These are phyloP conservation scores for Bilobella aurantiaca DNA, from an alignment of 1,140 invertebrate species.

Conservation along the genomic window DNA sequence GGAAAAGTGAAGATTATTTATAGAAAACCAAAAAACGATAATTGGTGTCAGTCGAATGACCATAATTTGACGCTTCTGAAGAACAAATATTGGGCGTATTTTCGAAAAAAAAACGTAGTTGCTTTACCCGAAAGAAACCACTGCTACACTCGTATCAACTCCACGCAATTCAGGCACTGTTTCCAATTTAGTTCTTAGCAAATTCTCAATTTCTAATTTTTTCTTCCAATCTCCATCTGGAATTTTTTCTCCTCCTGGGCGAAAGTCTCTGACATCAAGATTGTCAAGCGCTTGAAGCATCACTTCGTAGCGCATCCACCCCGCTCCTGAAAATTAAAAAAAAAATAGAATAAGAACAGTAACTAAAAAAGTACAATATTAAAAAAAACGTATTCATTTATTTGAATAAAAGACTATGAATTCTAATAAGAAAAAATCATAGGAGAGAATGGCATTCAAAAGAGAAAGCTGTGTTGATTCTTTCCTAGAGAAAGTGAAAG, in stretches of 20 bases:
- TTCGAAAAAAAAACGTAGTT: too few relatives aligned
- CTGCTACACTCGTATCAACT: neutral
- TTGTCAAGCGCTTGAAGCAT: neutral
- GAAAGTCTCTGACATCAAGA: neutral
- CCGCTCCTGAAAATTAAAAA: neutral
- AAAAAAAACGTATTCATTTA: neutral
- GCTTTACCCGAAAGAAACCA: neutral
- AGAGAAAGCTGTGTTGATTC: too few relatives aligned
- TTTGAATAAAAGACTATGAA: neutral
- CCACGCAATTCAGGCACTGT: neutral
- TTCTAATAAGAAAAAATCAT: neutral
- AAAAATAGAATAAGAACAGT: neutral
- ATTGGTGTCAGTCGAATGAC: neutral
- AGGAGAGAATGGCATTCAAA: too few relatives aligned
- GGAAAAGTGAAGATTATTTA: too few relatives aligned
- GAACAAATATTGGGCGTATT: too few relatives aligned
- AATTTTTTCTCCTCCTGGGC: neutral
- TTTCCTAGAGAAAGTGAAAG: neutral
- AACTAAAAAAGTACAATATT: neutral
- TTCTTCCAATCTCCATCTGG: neutral
- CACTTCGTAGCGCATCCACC: neutral
- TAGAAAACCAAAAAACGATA: neutral
- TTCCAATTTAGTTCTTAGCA: neutral
- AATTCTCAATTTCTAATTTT: neutral
- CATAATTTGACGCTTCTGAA: too few relatives aligned